Base-by-base conservation (phyloP, 2,797 vertebrate genomes). In the Oryzias sinensis region DNA sequence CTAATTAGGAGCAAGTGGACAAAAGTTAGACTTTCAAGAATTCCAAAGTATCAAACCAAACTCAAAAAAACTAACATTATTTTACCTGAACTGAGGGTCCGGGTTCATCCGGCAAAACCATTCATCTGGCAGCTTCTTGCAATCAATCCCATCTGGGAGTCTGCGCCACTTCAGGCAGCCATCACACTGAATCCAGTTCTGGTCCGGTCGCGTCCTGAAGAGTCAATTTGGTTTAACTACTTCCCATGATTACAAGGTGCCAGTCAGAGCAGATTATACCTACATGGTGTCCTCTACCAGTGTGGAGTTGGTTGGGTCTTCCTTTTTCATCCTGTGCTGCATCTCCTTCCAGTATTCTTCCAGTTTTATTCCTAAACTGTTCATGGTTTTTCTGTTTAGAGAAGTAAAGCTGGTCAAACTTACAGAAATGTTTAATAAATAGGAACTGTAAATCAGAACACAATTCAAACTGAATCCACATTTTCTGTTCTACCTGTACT, bases 271-370 rank as follows among this genome's bases (percentile, higher is more conserved):
- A 24, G 9, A 47, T 33, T 47, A 14, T 52, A 90, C 91, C 85
- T 40, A 94, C 93, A 49, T 54, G 49, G 79, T 77, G 69, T 95
- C 93, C 77, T 94, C 93, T 2, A 94, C 83, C 6, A 92, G 90
- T 67, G 86, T 20, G 15, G 13, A 78, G 72, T 29, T 77, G 62
- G 75, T 64, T 15, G 91, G 91, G 64, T 92, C 72, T 2, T 92
- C 91, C 60, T 61, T 74, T 0, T 58, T 87, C 68, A 86, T 92
- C 47, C 87, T 93, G 24, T 63, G 85, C 71, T 86, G 84, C 49
- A 95, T 94, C 84, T 97, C 94, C 43, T 95, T 91, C 93, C 94
- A 98, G 70, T 97, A 98, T 22, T 98, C 95, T 46, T 95, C 94
- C 60, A 98, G 91, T 64, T 98, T 98, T 37, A 76, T 82, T 53